Evolutionary conservation across 2,888 invertebrate genomes (phyloP).

Genomic region (Gymnocheta viridis): DNA sequence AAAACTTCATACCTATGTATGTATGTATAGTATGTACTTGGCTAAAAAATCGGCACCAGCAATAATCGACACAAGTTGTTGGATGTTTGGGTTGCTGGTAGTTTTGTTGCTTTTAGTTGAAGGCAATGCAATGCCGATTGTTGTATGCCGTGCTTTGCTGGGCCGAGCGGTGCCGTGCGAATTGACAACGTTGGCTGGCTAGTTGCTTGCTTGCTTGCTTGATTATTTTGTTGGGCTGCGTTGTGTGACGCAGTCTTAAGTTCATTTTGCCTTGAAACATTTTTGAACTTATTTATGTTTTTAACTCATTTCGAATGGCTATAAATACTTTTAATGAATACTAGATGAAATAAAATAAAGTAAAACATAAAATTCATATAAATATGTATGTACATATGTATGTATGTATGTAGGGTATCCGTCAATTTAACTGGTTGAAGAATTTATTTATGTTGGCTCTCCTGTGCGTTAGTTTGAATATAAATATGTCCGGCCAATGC

Average conservation of each 20-base stretch:
- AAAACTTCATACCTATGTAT: too few relatives aligned
- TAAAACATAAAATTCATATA: constrained; percentile 7
- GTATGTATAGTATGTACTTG: too few relatives aligned
- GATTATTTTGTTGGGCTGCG: constrained; percentile 35
- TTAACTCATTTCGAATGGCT: constrained; percentile 48
- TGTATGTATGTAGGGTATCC: too few relatives aligned
- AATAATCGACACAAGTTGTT: constrained; percentile 67
- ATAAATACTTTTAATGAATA: constrained; percentile 43
- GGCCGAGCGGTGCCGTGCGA: constrained; percentile 73
- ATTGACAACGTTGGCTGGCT: constrained; percentile 62
- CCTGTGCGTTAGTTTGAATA: constrained; percentile 2
- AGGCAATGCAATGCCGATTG: constrained; percentile 58
- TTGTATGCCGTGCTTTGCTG: constrained; percentile 67
- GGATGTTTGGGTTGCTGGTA: constrained; percentile 71
- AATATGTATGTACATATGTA: too few relatives aligned
- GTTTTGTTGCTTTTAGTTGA: constrained; percentile 65
- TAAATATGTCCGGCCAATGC: background rate
- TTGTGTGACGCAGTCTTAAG: constrained; percentile 71
- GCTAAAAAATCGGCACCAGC: constrained; percentile 42
- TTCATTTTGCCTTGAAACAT: constrained; percentile 80
- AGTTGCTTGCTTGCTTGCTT: constrained; percentile 37
- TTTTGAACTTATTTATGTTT: constrained; percentile 73
- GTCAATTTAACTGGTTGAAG: constrained; percentile 19
- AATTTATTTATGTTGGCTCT: background rate
- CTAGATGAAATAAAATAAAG: constrained; percentile 7